Percentiles rank a stretch among this genome's conserved stretches.
phyloP scores from a whole-genome alignment of 2,888 invertebrate genomes.

The Portevinia maculata region DNA sequence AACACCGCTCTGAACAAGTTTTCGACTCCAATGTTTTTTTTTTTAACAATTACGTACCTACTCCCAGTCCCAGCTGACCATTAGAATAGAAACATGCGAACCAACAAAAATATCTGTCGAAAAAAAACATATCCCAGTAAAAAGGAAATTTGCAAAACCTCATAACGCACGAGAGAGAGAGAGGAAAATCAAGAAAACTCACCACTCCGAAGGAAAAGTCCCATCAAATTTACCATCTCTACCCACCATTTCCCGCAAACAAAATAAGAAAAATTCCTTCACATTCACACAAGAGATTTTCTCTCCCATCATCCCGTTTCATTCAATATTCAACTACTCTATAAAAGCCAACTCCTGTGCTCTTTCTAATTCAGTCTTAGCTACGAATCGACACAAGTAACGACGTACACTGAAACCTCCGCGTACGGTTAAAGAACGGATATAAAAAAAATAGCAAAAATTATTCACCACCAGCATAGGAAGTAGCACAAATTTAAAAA shows the following conservation, averaged over 20 bases:
- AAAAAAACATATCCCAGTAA: constrained; percentile 61
- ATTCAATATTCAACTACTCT: constrained; percentile 75
- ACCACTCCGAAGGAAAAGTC: constrained; percentile 17
- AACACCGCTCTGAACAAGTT: constrained; percentile 48
- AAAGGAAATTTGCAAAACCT: constrained; percentile 45
- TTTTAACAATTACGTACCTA: constrained; percentile 23
- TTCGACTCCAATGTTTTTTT: constrained; percentile 17
- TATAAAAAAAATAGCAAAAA: constrained; percentile 23
- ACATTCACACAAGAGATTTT: constrained; percentile 14
- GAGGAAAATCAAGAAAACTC: constrained; percentile 18
- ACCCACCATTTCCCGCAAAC: not conserved
- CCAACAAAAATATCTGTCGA: constrained; percentile 25
- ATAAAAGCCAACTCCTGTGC: constrained; percentile 77
- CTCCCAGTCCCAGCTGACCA: constrained; percentile 70
- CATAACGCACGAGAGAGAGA: constrained; percentile 37
- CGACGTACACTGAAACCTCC: constrained; percentile 60
- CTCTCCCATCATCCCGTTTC: constrained; percentile 55
- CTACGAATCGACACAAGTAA: constrained; percentile 76
- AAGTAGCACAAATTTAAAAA: constrained; percentile 30
- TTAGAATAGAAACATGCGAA: constrained; percentile 32
- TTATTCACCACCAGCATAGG: constrained; percentile 49
- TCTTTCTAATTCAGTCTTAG: constrained; percentile 77
- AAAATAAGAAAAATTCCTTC: constrained; percentile 23
- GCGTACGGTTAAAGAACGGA: constrained; percentile 68
- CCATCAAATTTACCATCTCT: constrained; percentile 1